phyloP scores from a whole-genome alignment of 2,113 vertebrate species.

The Myxocyprinus asiaticus region DNA sequence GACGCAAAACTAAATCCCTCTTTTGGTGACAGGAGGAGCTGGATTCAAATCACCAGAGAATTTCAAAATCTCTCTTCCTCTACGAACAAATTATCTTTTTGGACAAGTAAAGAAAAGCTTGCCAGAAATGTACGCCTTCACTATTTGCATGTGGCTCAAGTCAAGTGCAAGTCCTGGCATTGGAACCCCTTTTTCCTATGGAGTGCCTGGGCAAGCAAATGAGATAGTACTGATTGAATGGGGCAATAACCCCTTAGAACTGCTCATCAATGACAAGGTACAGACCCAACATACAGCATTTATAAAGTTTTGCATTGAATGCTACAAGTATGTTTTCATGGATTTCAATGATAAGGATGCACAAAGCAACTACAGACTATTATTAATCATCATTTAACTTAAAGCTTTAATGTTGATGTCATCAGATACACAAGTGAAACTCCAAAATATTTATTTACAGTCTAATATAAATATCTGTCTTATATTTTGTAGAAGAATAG shows the following conservation, averaged over 20 bases:
- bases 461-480: no score
- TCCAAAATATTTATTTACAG: no score
- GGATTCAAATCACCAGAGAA: constrained; percentile 92
- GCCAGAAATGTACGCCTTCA: constrained; percentile 95
- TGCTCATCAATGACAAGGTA: constrained; percentile 97
- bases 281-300: neutral
- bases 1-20: constrained; percentile 36
- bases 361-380: no score
- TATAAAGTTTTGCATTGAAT: no score
- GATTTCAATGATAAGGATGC: no score
- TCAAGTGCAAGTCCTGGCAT: constrained; percentile 90
- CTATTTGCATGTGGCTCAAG: constrained; percentile 95
- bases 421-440: no score
- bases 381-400: no score
- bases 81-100: constrained; percentile 90
- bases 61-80: constrained; percentile 86
- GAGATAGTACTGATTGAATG: constrained; percentile 98
- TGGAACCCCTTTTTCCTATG: constrained; percentile 95
- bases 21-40: constrained; percentile 72
- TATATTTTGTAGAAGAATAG: no score
- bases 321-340: no score
- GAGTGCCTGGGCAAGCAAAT: constrained; percentile 93
- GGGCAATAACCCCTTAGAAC: constrained; percentile 95
- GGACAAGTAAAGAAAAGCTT: constrained; percentile 94
- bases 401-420: no score